Base-by-base conservation (phyloP, 1,140 invertebrate species). In the Panulirus ornatus region DNA sequence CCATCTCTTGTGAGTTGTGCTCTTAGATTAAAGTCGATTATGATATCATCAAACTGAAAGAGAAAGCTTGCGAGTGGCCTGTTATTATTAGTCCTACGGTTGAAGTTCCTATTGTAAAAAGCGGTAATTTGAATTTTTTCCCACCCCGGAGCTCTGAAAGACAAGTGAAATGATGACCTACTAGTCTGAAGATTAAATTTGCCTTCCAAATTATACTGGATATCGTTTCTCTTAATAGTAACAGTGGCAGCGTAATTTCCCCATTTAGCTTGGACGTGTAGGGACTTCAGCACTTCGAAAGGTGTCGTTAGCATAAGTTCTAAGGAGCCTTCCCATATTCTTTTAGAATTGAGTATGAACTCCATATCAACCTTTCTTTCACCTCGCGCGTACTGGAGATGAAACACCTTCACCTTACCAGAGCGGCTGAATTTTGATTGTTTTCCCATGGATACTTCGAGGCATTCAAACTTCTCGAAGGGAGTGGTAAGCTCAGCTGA, bases 191-290 rank as follows among this genome's bases (percentile, higher is more conserved):
- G 27, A 63, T 92, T 63, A n/a, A 84, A 84, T n/a, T 71, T 86
- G 14, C 91, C 91, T 8, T 73, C 79, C 54, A 92, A 73, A 36
- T 71, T 90, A 44, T 76, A 63, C 1, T 51, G 40, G 38, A 87
- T 81, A 63, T 90, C 84, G 40, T 92, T 92, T 73, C 91, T 86
- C 36, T 87, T 73, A 58, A 87, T 87, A 42, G 86, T 73, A 19
- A 89, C 78, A 14, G 51, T 73, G n/a, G 84, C 86, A 40, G 44
- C 81, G 34, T 73, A 34, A n/a, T 90, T 88, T 22, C 83, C 66
- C 88, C 88, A 92, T 2, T 27, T 85, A 19, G 84, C 91, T 22
- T 87, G 44, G 27, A 92, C 76, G 27, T 70, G 78, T 5, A 92
- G 44, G 27, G 40, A 76, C 36, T 83, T 70, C 2, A 90, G 34